Base-by-base conservation (phyloP, 2,113 vertebrate species). In the Pterocles gutturalis region DNA sequence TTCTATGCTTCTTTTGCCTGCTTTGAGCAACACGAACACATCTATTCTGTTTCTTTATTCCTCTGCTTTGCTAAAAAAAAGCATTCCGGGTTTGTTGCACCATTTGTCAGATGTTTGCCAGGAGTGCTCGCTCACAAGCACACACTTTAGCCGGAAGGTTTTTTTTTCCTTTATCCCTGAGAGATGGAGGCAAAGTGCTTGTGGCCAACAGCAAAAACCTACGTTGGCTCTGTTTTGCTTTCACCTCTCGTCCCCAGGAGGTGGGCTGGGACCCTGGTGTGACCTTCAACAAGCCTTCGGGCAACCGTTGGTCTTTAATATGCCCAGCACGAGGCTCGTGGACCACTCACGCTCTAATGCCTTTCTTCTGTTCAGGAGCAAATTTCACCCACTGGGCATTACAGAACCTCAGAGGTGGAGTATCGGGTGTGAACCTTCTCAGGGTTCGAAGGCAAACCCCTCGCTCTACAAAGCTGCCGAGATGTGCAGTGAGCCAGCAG, bases 1-100 rank as follows among this genome's bases (percentile, higher is more conserved):
- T 90, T 73, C n/a, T 46, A 16, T 53, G 21, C n/a, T 85, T 75
- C 94, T 93, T 88, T 73, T 94, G 87, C 91, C 93, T 96, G 70
- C 60, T 83, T 88, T 96, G 93, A 94, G 85, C 26, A 43, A 22
- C 21, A 9, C 4, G 20, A 79, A 17, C 4, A 0, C 13, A 51
- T 6, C 29, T 48, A 1, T 43, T 57, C 57, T 25, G 13, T n/a
- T 65, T 38, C 55, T 48, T 28, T 58, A 9, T 85, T 71, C 33
- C 7, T 17, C 8, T 83, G 25, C 28, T 90, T 72, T 61, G 21
- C 46, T 51, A 43, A 73, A 62, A 48, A 33, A 28, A 43, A 53
- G 3, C 13, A 21, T 38, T 90, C 41, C 14, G 15, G 0, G 0
- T 48, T 64, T 38, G 13, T 60, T 80, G 43, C 43, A 53, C 26